A percentile compares a stretch with the other conserved stretches of the same genome.
phyloP scores from a whole-genome alignment of 2,797 vertebrate species.

The Anguilla marmorata region DNA sequence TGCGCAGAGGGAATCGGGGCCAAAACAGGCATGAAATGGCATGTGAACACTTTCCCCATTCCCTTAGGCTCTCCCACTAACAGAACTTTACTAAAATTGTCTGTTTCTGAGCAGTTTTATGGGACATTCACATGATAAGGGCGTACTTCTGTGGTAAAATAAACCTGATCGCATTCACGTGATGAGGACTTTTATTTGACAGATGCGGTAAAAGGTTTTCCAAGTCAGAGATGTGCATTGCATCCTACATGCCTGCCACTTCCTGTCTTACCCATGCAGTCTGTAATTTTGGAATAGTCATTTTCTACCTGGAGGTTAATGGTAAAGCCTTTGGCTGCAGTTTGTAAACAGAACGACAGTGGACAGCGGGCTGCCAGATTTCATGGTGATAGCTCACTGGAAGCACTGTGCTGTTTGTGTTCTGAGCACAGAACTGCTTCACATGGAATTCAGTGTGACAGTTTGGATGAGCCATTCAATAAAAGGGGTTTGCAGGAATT shows the following conservation, averaged over 20 bases:
- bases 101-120: neutral
- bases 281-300: neutral
- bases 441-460: neutral
- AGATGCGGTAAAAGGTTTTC: neutral
- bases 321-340: neutral
- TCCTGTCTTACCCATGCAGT: neutral
- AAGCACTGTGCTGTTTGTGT: neutral
- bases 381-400: neutral
- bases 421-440: neutral
- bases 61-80: neutral
- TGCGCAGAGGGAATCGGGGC: neutral
- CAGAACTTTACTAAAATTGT: neutral
- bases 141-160: neutral
- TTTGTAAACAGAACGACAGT: neutral
- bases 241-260: neutral
- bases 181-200: neutral
- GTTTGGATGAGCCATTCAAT: neutral
- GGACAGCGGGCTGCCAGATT: neutral
- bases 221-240: neutral
- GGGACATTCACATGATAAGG: too few species aligned
- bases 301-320: too few species aligned
- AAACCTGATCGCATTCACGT: neutral
- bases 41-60: neutral
- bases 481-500: too few species aligned
- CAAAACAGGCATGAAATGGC: slow-evolving; percentile 20